A percentile compares a stretch with the other conserved stretches of the same genome.
These are phyloP conservation scores for Anoplophora glabripennis DNA, from an alignment of 1,140 invertebrate species.

Conservation along the genomic window DNA sequence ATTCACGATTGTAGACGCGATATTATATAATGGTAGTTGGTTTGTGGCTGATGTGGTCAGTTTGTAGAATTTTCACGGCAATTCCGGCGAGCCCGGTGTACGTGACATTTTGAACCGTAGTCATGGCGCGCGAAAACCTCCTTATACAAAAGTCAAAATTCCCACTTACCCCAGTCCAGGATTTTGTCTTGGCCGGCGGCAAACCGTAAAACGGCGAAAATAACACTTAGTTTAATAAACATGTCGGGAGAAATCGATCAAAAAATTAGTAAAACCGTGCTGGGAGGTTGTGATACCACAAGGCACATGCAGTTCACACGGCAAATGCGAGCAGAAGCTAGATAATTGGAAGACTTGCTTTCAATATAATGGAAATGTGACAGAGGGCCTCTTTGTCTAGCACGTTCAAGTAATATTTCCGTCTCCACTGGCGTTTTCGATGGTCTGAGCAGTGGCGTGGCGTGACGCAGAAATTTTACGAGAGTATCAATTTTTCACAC, in stretches of 20 bases:
- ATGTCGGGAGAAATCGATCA: conserved; percentile 22
- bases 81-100: conserved; percentile 22
- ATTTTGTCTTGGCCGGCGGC: conserved; percentile 12
- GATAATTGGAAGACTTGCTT: neutral
- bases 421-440: no score
- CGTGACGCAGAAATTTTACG: no score
- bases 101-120: conserved; percentile 26
- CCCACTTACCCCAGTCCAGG: conserved; percentile 39
- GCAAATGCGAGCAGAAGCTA: conserved; percentile 14
- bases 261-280: conserved; percentile 3
- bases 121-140: conserved; percentile 30
- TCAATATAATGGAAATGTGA: neutral
- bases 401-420: neutral
- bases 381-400: conserved; percentile 2
- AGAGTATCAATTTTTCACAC: no score
- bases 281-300: neutral
- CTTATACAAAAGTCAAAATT: conserved; percentile 17
- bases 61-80: neutral
- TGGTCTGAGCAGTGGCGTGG: no score
- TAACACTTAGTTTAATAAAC: conserved; percentile 32
- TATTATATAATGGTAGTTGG: no score
- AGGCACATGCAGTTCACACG: conserved; percentile 18
- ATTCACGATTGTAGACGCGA: no score
- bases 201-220: conserved; percentile 18
- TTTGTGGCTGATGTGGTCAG: no score